Conservation (phyloP, 1,140 invertebrate genomes). For the Planococcus citri region DNA sequence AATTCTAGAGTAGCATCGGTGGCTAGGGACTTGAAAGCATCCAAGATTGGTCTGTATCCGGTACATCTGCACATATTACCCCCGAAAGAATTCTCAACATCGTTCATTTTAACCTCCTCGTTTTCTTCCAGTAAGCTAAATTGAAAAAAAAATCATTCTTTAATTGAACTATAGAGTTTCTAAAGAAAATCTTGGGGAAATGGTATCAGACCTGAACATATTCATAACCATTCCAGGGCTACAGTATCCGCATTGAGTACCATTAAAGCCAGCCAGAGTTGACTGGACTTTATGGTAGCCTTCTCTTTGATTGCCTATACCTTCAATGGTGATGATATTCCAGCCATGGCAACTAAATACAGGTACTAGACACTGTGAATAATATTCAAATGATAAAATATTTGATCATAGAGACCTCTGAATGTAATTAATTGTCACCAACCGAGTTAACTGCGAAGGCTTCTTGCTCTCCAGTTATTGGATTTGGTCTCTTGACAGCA, state of each 20-base stretch:
- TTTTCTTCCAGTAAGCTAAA: not conserved
- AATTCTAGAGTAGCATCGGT: slow-evolving; percentile 46
- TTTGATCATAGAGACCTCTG: too few species aligned
- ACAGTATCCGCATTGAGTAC: slow-evolving; percentile 83
- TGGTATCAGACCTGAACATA: slow-evolving; percentile 55
- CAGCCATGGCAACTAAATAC: slow-evolving; percentile 69
- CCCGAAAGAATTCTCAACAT: slow-evolving; percentile 29
- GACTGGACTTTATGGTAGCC: slow-evolving; percentile 73
- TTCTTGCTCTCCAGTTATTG: slow-evolving; percentile 38
- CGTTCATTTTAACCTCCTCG: slow-evolving; percentile 3
- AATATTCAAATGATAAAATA: not conserved
- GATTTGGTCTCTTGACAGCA: slow-evolving; percentile 41
- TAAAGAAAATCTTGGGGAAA: too few species aligned
- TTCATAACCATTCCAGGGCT: slow-evolving; percentile 90
- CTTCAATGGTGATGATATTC: slow-evolving; percentile 81
- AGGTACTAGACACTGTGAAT: slow-evolving; percentile 56
- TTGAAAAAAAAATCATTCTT: not conserved
- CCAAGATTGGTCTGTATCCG: slow-evolving; percentile 78
- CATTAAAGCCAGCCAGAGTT: slow-evolving; percentile 71
- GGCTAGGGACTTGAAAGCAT: slow-evolving; percentile 72
- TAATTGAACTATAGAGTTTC: not conserved
- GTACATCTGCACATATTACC: slow-evolving; percentile 85
- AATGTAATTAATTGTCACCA: not conserved
- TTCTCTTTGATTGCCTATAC: slow-evolving; percentile 58
- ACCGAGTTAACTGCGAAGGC: slow-evolving; percentile 56